Conservation (phyloP, 2,113 vertebrate genomes). For the Pipra filicauda region DNA sequence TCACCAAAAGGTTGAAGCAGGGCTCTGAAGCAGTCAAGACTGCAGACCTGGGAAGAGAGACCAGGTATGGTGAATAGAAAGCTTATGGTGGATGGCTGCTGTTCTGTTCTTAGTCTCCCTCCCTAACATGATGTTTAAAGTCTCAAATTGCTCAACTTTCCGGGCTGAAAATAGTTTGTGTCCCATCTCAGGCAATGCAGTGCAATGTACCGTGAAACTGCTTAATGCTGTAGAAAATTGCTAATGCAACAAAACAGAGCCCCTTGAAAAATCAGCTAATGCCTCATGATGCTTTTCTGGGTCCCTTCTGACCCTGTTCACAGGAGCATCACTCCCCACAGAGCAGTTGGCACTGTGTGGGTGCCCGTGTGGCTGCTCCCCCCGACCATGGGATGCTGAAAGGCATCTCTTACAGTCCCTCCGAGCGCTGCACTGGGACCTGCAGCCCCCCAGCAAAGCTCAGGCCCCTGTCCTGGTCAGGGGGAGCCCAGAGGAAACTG, state of each 20-base stretch:
- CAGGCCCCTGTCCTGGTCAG: neutral
- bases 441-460: neutral
- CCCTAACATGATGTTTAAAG: neutral
- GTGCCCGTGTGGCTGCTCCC: neutral
- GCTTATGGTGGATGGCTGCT: neutral
- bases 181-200: neutral
- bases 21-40: neutral
- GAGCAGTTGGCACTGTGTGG: accelerated
- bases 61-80: neutral
- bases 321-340: neutral
- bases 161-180: neutral
- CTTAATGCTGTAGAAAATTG: slow-evolving; percentile 63
- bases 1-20: neutral
- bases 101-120: neutral
- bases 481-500: neutral
- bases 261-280: slow-evolving; percentile 44
- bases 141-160: neutral
- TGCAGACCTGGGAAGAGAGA: neutral
- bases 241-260: slow-evolving; percentile 22
- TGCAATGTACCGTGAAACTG: slow-evolving; percentile 42
- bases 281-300: neutral
- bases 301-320: neutral
- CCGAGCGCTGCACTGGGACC: neutral
- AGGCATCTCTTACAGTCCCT: neutral
- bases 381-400: too few species aligned